A percentile compares a stretch with the other conserved stretches of the same genome.
These are phyloP conservation scores for Calameuta filiformis DNA, from an alignment of 2,888 invertebrate species.

Conservation along the genomic window DNA sequence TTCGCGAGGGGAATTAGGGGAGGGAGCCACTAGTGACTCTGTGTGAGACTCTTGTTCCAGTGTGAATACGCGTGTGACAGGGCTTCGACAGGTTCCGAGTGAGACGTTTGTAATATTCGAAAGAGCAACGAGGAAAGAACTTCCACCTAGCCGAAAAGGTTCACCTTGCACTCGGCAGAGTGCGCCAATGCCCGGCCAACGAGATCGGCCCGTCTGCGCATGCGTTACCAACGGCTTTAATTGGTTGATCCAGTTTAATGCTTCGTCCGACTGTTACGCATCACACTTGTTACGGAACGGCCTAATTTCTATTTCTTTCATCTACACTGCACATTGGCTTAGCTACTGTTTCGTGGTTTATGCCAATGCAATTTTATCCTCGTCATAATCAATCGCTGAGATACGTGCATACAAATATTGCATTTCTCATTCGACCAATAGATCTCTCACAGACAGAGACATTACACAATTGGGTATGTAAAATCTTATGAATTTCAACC, in stretches of 20 bases:
- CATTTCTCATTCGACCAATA: neutral
- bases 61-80: conserved; percentile 44
- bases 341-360: neutral
- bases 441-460: neutral
- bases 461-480: neutral
- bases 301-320: neutral
- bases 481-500: neutral
- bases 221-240: neutral
- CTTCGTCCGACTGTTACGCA: neutral
- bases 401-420: neutral
- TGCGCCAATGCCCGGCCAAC: conserved; percentile 30
- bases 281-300: neutral
- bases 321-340: neutral
- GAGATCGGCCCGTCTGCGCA: neutral
- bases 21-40: neutral
- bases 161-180: conserved; percentile 42
- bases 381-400: neutral
- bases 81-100: conserved; percentile 44
- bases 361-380: neutral
- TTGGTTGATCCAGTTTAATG: neutral
- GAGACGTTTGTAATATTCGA: conserved; percentile 40
- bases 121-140: conserved; percentile 48
- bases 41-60: neutral
- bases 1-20: conserved; percentile 18
- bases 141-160: conserved; percentile 35